Conservation (phyloP, 23 tunicate species). For the Botrylloides violaceus region DNA sequence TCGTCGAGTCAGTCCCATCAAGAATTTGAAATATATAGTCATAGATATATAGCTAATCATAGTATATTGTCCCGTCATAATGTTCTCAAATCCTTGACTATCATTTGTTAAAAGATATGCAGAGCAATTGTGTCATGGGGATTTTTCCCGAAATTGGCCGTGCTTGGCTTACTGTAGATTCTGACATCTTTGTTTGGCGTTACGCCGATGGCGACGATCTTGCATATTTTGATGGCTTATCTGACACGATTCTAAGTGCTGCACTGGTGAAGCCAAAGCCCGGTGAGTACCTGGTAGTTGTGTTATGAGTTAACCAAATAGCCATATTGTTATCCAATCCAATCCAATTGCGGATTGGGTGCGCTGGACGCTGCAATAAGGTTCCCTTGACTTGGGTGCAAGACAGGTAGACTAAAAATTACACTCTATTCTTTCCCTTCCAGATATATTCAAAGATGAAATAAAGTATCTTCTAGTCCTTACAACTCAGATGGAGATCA, state of each 20-base stretch:
- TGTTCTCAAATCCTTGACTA: no score
- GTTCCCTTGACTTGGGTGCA: not conserved
- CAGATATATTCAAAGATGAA: slow-evolving; percentile 81
- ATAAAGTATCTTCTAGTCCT: slow-evolving; percentile 85
- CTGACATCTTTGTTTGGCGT: slow-evolving; percentile 97
- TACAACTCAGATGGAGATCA: slow-evolving; percentile 85
- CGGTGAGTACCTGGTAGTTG: slow-evolving; percentile 47
- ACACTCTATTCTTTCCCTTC: not conserved
- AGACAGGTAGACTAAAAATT: not conserved
- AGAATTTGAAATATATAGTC: no score
- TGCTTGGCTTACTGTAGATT: slow-evolving; percentile 97
- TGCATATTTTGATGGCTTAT: slow-evolving; percentile 90
- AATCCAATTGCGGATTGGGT: not conserved
- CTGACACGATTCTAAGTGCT: slow-evolving; percentile 90
- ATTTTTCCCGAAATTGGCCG: slow-evolving; percentile 85
- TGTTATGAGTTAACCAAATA: no score
- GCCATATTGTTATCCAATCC: not conserved
- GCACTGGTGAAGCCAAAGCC: slow-evolving; percentile 89
- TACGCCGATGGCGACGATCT: slow-evolving; percentile 89
- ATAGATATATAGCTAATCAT: no score
- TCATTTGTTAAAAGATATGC: no score
- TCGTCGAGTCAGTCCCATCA: no score
- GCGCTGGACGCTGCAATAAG: not conserved
- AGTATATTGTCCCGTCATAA: no score
- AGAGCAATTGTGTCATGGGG: slow-evolving; percentile 84